A percentile compares a stretch with the other conserved stretches of the same genome.
phyloP scores from a whole-genome alignment of 2,113 vertebrate species.

The Stegastes partitus region DNA sequence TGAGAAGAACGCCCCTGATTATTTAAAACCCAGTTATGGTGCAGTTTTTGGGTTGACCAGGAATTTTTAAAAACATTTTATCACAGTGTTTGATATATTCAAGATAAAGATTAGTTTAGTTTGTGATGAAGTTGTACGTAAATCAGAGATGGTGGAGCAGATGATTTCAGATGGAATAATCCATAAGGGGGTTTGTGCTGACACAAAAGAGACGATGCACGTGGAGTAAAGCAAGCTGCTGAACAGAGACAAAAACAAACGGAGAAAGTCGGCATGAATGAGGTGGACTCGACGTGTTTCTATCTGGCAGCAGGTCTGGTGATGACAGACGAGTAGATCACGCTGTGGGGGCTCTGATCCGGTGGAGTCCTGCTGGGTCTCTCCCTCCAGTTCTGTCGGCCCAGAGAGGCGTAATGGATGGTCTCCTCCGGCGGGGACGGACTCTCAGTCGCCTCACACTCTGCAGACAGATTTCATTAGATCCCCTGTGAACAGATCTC shows the following conservation, averaged over 20 bases:
- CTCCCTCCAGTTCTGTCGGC: conserved; percentile 73
- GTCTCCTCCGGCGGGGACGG: conserved; percentile 25
- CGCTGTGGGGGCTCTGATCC: conserved; percentile 28
- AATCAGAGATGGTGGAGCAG: too few species aligned
- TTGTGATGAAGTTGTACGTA: too few species aligned
- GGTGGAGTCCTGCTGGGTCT: conserved; percentile 7
- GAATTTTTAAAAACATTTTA: too few species aligned
- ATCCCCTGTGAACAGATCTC: fast-evolving
- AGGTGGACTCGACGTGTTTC: background rate
- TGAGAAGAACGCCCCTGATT: too few species aligned
- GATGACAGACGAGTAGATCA: conserved; percentile 73
- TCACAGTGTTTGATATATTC: too few species aligned
- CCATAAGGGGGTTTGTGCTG: too few species aligned
- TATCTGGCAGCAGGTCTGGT: conserved; percentile 28
- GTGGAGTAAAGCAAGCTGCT: background rate
- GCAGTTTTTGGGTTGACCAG: too few species aligned
- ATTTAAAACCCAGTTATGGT: too few species aligned
- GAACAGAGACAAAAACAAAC: background rate
- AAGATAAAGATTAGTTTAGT: too few species aligned
- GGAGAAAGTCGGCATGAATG: too few species aligned
- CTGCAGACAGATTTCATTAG: conserved; percentile 11
- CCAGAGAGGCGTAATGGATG: conserved; percentile 77
- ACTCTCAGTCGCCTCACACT: fast-evolving
- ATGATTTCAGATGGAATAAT: too few species aligned
- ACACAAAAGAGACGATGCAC: too few species aligned